Evolutionary conservation across 2,113 vertebrate genomes (phyloP), one percentile per base, ranked within the genome.

Genomic region (Stegostoma tigrinum): DNA sequence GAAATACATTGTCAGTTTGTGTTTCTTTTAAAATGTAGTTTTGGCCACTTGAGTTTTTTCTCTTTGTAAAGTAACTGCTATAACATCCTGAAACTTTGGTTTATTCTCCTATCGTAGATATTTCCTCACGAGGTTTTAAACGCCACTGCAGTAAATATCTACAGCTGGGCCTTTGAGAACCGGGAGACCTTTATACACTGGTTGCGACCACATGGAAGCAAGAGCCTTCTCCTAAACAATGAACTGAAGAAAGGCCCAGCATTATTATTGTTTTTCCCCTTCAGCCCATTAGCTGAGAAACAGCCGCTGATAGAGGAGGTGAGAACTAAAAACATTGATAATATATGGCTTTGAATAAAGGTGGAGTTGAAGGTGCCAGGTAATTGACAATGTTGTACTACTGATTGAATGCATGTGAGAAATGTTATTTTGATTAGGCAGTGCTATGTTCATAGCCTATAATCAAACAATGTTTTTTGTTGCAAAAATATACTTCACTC

Each of bases 161-260:
- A 98, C 72, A 98, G 97, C 96, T 99, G 99, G 99, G 98, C 98
- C 96, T 98, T 98, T 75, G 98, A 99, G 95, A 98, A 99, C 96
- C 96, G 96, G 0, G 98, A 99, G 97, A 97, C 94, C 0, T 96
- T 99, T 10, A 95, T 99, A 48, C 97, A 97, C 17, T 99, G 99
- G 99, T 97, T 99, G 96, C 98, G 98, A 96, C 99, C 98, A 0
- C 98, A 98, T 0, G 98, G 98, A 34, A 98, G 98, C 48, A 99
- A 99, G 98, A 99, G 99, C 96, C 98, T 98, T 61, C 97, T 98
- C 55, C 97, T 99, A 90, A 98, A 99, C 96, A 98, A 97, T 0
- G 99, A 99, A 96, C 98, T 99, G 96, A 98, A 97, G 96, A 99
- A 99, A 97, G 99, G 99, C 75, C 98, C 99, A 0, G 99, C 99